phyloP scores from a whole-genome alignment of 2,888 invertebrate genomes.

The Euzophera pinguis region DNA sequence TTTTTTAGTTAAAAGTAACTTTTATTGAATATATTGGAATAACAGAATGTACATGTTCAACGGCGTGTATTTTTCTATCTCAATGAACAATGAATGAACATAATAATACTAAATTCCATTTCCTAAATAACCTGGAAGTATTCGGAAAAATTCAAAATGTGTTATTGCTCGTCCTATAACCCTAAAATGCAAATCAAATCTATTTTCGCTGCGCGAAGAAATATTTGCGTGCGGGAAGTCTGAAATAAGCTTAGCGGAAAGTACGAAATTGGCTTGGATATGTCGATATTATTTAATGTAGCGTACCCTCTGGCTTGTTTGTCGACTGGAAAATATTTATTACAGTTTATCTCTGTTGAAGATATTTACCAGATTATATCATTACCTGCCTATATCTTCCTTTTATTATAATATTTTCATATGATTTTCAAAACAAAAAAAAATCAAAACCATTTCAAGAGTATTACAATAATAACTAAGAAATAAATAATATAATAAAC shows the following conservation, averaged over 20 bases:
- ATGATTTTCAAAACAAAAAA: too few species aligned
- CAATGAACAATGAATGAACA: constrained; percentile 1
- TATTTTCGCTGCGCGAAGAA: constrained; percentile 56
- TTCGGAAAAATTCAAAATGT: constrained; percentile 37
- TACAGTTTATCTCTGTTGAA: constrained; percentile 47
- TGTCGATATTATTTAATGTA: constrained; percentile 74
- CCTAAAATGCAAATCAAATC: constrained; percentile 67
- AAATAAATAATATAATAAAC: too few species aligned
- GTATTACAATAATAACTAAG: too few species aligned
- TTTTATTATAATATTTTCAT: too few species aligned
- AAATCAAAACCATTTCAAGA: too few species aligned
- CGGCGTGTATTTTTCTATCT: neutral
- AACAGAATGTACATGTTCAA: neutral
- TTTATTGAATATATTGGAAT: neutral
- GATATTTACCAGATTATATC: constrained; percentile 13
- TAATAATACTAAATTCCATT: constrained; percentile 19
- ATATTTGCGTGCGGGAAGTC: constrained; percentile 63
- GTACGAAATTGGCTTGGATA: constrained; percentile 70
- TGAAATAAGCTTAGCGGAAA: constrained; percentile 68
- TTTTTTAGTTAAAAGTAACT: neutral
- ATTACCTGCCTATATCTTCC: too few species aligned
- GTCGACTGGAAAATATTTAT: constrained; percentile 69
- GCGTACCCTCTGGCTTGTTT: constrained; percentile 59
- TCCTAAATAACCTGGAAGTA: constrained; percentile 30
- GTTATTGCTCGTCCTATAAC: constrained; percentile 54